Base-by-base conservation (phyloP, 2,797 vertebrate genomes). In the Oreochromis mossambicus region DNA sequence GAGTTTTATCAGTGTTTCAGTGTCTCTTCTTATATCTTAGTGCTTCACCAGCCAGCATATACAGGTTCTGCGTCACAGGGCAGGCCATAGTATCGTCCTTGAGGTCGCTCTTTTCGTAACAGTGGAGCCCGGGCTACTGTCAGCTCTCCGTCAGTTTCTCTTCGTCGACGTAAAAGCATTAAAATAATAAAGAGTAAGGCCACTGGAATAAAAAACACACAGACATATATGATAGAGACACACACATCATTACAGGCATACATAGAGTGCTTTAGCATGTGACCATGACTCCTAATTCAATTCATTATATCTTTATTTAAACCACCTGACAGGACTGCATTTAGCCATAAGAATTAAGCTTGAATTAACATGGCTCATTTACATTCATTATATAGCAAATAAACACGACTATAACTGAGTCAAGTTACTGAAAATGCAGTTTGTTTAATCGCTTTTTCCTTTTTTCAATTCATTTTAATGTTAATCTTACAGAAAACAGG, bases 31-130 rank as follows among this genome's bases (percentile, higher is more conserved):
- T 82, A 51, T 73, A 63, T 79, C 51, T 83, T 32, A 50, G 66
- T 83, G 56, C 9, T 84, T 97, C 96, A 98, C 98, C 98, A 98
- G 80, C 98, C 98, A 1, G 98, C 97, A 6, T 98, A 98, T 14
- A 98, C 96, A 0, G 97, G 97, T 78, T 97, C 97, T 8, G 94
- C 96, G 52, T 97, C 97, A 81, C 97, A 96, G 0, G 90, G 96
- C 5, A 97, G 93, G 29, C 97, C 97, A 0, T 98, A 97, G 3
- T 91, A 95, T 26, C 88, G 82, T 4, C 93, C 94, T 8, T 82
- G 92, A 7, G 92, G 94, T 2, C 91, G 89, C 43, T 96, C 96
- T 85, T 93, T 92, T 7, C 88, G 83, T 54, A 98, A 86, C 77
- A 98, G 36, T 0, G 97, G 96, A 2, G 96, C 88, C 76, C 96